Evolutionary conservation across 1,140 invertebrate genomes (phyloP).

Genomic region (Drosophila auraria): DNA sequence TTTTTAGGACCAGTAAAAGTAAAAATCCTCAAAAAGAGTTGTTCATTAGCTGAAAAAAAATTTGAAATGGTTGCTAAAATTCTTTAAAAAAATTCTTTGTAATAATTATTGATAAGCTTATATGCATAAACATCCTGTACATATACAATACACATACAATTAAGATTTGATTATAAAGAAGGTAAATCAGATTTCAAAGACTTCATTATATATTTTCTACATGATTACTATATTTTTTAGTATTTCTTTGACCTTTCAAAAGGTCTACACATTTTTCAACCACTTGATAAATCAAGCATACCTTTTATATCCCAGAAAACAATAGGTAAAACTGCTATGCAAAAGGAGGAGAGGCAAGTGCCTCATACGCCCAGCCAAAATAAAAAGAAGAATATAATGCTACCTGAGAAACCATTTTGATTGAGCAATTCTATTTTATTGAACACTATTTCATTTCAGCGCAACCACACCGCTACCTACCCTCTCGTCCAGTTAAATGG

Average conservation of each 20-base stretch:
- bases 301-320: background rate
- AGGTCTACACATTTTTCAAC: background rate
- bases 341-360: background rate
- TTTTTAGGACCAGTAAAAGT: background rate
- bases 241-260: background rate
- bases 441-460: conserved; percentile 22
- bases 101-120: too few relatives aligned
- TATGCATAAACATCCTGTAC: too few relatives aligned
- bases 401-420: conserved; percentile 60
- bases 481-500: conserved; percentile 40
- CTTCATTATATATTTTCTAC: background rate
- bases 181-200: too few relatives aligned
- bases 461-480: background rate
- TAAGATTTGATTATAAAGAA: too few relatives aligned
- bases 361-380: conserved; percentile 3
- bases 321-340: background rate
- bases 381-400: conserved; percentile 37
- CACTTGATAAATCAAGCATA: background rate
- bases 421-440: conserved; percentile 63
- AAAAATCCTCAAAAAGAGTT: too few relatives aligned
- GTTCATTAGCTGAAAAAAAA: too few relatives aligned
- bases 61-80: too few relatives aligned
- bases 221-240: background rate
- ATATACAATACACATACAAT: too few relatives aligned
- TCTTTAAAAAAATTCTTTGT: too few relatives aligned